phyloP scores from a whole-genome alignment of 2,113 vertebrate genomes.

The Zosterops lateralis region DNA sequence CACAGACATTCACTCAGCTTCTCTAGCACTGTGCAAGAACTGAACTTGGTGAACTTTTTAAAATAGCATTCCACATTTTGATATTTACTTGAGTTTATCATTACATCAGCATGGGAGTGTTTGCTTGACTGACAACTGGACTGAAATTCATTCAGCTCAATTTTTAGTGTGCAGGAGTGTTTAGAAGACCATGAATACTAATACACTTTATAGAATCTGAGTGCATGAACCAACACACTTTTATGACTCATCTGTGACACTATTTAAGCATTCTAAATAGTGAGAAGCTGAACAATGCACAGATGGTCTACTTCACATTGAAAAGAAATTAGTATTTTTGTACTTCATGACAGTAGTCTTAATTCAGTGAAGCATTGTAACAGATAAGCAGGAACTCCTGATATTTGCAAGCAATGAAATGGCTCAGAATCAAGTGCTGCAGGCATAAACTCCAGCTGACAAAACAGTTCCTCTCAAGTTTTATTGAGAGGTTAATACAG shows the following conservation, averaged over 20 bases:
- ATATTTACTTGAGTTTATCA: not conserved
- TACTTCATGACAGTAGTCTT: not conserved
- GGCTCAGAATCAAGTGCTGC: not conserved
- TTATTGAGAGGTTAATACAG: not conserved
- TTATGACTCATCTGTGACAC: not conserved
- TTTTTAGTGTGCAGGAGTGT: not conserved
- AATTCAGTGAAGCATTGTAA: not conserved
- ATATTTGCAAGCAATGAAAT: not conserved
- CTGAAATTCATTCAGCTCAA: not conserved
- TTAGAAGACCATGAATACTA: not conserved
- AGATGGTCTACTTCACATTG: not conserved
- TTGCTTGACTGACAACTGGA: not conserved
- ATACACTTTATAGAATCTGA: not conserved
- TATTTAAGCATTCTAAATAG: not conserved
- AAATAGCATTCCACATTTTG: not conserved
- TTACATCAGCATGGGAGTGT: not conserved
- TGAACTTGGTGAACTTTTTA: not conserved
- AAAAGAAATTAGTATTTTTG: not conserved
- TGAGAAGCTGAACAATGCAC: not conserved
- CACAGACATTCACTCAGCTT: not conserved
- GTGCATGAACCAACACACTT: not conserved
- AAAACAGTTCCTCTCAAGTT: not conserved
- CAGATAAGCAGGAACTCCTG: constrained; percentile 12
- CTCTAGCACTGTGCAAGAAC: not conserved
- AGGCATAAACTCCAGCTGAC: not conserved